Evolutionary conservation across 2,113 vertebrate genomes (phyloP), one percentile per base, ranked within the genome.

Genomic region (Acrocephalus arundinaceus): DNA sequence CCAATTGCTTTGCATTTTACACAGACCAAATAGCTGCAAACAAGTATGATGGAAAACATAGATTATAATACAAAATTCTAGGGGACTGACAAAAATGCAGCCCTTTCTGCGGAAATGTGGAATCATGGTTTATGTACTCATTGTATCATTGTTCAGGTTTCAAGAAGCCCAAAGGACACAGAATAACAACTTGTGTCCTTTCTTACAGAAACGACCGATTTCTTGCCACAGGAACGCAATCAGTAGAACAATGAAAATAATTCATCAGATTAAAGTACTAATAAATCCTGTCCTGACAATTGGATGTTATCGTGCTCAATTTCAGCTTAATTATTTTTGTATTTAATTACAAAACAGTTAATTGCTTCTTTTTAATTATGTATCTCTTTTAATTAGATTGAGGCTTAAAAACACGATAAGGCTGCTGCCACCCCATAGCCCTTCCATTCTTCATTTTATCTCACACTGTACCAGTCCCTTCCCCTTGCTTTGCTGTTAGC

Each of bases 271-370:
- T 96, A 94, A 97, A 95, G 89, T 86, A 87, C 90, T 94, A 94
- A 97, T 97, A 96, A 97, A 97, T 97, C 94, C 97, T 97, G 84
- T 87, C 92, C 79, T 70, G 94, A 96, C 97, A 97, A 97, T 75
- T 94, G 87, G 96, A 97, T 97, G 83, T 83, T 97, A 97, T 98
- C 89, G 0, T 89, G 94, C 95, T 97, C 97, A 96, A 97, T 98
- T 98, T 97, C 94, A 95, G 94, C 89, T 96, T 97, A 97, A 98
- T 98, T 98, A 98, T 98, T 98, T 98, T 96, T 93, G 86, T 96
- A 97, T 98, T 97, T 98, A 98, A 98, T 98, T 98, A 98, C 94
- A 96, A 97, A 97, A 97, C 0, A 10, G 96, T 96, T 98, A 97
- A 98, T 98, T 96, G 87, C 95, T 96, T 97, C 71, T 89, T 96